These are phyloP conservation scores for Xerus inauris DNA, from an alignment of 2,113 vertebrate species.

Conservation along the genomic window DNA sequence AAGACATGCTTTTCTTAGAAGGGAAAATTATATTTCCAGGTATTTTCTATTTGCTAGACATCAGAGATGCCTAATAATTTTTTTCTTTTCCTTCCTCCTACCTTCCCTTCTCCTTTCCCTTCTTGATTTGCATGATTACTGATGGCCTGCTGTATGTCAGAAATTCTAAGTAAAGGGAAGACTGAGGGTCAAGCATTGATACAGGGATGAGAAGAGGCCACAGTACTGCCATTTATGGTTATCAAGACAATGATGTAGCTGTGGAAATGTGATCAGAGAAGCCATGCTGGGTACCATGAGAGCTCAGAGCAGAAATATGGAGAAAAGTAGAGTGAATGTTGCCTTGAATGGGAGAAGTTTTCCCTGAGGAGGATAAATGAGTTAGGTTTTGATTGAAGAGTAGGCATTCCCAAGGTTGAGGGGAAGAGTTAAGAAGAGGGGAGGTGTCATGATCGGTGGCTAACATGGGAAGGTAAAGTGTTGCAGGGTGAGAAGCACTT, in stretches of 20 bases:
- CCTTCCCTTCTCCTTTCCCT: neutral
- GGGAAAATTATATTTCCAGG: neutral
- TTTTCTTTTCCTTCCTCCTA: neutral
- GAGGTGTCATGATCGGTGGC: neutral
- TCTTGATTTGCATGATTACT: neutral
- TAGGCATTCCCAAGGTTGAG: neutral
- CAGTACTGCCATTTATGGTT: neutral
- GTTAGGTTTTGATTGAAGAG: neutral
- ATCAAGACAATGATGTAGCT: neutral
- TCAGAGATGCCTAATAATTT: neutral
- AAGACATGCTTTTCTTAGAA: conserved; percentile 54
- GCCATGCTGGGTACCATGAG: neutral
- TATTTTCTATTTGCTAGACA: conserved; percentile 35
- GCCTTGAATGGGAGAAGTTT: neutral
- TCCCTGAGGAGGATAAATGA: neutral
- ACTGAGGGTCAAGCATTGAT: neutral
- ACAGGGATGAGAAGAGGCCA: neutral
- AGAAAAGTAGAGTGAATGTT: neutral
- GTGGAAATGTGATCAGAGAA: neutral
- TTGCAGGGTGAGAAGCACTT: neutral
- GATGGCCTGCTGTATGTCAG: neutral
- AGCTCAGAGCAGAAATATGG: neutral
- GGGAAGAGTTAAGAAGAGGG: neutral
- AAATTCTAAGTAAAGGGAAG: neutral
- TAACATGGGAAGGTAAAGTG: neutral